Evolutionary conservation across 2,888 invertebrate species (phyloP).

Genomic region (Apotomis capreana): DNA sequence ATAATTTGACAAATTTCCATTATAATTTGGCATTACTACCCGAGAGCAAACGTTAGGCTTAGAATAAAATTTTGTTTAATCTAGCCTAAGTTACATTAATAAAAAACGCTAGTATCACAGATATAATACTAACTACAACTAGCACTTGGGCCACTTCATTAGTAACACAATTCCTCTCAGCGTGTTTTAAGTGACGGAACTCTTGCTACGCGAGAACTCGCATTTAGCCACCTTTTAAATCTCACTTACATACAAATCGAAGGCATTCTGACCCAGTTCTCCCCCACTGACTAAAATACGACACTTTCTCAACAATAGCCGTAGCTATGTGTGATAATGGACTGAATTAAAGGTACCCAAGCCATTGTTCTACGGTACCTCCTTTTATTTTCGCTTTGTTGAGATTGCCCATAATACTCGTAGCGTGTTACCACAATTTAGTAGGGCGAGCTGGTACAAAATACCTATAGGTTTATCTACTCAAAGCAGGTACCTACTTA

Average conservation of each 20-base stretch:
- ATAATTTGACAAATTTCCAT: too few relatives aligned
- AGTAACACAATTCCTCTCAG: too few relatives aligned
- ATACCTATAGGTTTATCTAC: background rate
- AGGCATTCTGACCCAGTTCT: slow-evolving; percentile 34
- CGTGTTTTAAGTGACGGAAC: background rate
- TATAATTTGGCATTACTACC: too few relatives aligned
- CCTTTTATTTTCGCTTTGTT: slow-evolving; percentile 39
- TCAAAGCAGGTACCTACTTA: too few relatives aligned
- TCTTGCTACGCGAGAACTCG: too few relatives aligned
- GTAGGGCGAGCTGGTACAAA: background rate
- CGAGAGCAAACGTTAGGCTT: too few relatives aligned
- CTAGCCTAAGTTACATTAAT: too few relatives aligned
- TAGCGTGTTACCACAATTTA: slow-evolving; percentile 21
- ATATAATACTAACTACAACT: too few relatives aligned
- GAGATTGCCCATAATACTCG: slow-evolving; percentile 18
- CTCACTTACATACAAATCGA: slow-evolving; percentile 23
- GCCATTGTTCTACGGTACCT: slow-evolving; percentile 52
- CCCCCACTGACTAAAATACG: slow-evolving; percentile 50
- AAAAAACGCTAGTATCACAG: too few relatives aligned
- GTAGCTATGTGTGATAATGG: slow-evolving; percentile 50
- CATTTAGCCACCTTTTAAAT: background rate
- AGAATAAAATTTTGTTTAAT: too few relatives aligned
- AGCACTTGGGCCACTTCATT: too few relatives aligned
- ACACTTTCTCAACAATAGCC: slow-evolving; percentile 54
- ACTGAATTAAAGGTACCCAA: slow-evolving; percentile 52